Conservation (phyloP, 2,797 vertebrate species). For the Arnoldichthys spilopterus region DNA sequence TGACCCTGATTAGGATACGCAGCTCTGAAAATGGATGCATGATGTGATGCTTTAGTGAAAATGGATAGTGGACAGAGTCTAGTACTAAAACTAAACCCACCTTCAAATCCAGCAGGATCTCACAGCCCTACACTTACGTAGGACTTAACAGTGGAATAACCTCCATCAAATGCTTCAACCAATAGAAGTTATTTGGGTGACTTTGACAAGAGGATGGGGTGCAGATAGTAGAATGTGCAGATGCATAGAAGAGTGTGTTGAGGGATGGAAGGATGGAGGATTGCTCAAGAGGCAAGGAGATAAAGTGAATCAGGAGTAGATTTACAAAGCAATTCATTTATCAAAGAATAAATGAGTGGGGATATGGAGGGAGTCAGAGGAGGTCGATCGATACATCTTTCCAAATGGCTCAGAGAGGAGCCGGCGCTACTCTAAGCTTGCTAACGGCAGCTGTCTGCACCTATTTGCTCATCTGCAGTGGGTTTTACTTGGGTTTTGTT, state of each 20-base stretch:
- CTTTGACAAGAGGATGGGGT: neutral
- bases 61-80: no score
- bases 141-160: neutral
- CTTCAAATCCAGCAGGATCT: neutral
- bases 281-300: constrained; percentile 15
- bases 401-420: constrained; percentile 34
- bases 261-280: neutral
- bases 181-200: neutral
- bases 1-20: no score
- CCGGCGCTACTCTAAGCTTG: neutral
- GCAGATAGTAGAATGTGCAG: neutral
- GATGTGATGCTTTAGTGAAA: no score
- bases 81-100: constrained; percentile 1
- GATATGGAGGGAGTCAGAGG: constrained; percentile 48
- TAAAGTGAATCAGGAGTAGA: constrained; percentile 58
- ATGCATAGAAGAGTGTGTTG: neutral
- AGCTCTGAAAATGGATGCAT: no score
- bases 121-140: neutral
- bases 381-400: constrained; percentile 52
- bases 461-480: constrained; percentile 7
- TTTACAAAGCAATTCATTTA: constrained; percentile 61
- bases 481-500: constrained; percentile 18
- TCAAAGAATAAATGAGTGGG: constrained; percentile 56
- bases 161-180: neutral
- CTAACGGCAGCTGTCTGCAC: constrained; percentile 29